Conservation (phyloP, 2,797 vertebrate genomes). For the Nyctalus aviator region DNA sequence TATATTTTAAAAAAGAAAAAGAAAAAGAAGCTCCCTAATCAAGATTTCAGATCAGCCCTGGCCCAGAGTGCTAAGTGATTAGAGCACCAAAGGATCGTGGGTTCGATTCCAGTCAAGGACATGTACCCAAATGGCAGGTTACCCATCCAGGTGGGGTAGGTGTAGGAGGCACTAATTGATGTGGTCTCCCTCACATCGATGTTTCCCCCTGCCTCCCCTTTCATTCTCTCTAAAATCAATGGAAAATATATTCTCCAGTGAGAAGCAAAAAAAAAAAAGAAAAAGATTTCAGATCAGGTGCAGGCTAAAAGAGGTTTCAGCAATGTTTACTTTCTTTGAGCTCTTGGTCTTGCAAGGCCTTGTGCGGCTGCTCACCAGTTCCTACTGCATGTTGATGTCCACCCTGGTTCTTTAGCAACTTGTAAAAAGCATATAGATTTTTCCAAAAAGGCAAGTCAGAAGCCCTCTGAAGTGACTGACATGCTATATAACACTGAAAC, state of each 20-base stretch:
- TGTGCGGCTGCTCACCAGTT: not conserved
- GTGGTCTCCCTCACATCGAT: too few relatives aligned
- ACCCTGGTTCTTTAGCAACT: not conserved
- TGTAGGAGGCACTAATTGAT: too few relatives aligned
- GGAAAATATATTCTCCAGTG: too few relatives aligned
- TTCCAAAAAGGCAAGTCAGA: conserved; percentile 2
- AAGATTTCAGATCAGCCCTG: not conserved
- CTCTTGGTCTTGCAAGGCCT: conserved; percentile 14
- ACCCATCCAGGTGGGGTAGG: too few relatives aligned
- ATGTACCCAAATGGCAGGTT: too few relatives aligned
- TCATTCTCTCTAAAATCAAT: too few relatives aligned
- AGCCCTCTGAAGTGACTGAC: not conserved
- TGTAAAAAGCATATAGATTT: conserved; percentile 46
- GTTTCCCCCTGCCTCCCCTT: too few relatives aligned
- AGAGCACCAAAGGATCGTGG: too few relatives aligned
- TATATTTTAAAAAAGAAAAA: too few relatives aligned
- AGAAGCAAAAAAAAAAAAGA: too few relatives aligned
- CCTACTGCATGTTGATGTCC: not conserved
- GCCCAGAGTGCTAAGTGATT: too few relatives aligned
- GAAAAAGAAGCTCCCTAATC: conserved; percentile 4
- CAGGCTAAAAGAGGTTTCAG: conserved; percentile 6
- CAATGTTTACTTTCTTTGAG: conserved; percentile 30
- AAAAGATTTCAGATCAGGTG: conserved; percentile 8
- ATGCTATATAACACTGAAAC: not conserved
- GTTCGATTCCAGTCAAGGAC: too few relatives aligned